These are phyloP conservation scores for Drosophila teissieri DNA, from an alignment of 1,140 invertebrate genomes.

Conservation along the genomic window DNA sequence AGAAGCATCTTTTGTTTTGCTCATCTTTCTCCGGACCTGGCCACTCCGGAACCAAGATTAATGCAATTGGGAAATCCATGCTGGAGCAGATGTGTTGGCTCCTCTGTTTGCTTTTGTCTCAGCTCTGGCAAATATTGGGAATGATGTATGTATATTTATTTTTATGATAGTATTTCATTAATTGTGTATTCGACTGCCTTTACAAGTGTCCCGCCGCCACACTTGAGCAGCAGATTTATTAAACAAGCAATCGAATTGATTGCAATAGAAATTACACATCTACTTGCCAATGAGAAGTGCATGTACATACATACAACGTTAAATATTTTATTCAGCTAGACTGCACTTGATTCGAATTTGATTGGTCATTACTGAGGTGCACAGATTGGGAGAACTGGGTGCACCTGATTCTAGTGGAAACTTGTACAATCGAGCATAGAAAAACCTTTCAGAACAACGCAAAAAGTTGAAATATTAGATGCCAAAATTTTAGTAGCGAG, in stretches of 20 bases:
- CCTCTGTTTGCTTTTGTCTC: conserved; percentile 35
- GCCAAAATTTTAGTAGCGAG: neutral
- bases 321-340: neutral
- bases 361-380: neutral
- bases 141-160: conserved; percentile 35
- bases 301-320: neutral
- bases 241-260: conserved; percentile 36
- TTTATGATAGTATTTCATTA: conserved; percentile 44
- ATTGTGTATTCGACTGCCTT: conserved; percentile 34
- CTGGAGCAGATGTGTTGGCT: conserved; percentile 27
- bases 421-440: neutral
- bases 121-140: conserved; percentile 33
- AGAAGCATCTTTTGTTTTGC: conserved; percentile 63
- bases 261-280: conserved; percentile 17
- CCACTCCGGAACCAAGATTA: conserved; percentile 59
- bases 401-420: no score
- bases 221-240: conserved; percentile 19
- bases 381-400: no score
- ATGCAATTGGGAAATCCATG: conserved; percentile 73
- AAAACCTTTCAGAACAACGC: neutral
- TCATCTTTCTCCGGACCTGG: conserved; percentile 31
- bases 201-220: conserved; percentile 6
- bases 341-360: neutral
- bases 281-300: conserved; percentile 5
- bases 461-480: neutral